Percentiles rank a stretch among this genome's conserved stretches.
Conservation (phyloP, 2,113 vertebrate species). For the Microtus ochrogaster region DNA sequence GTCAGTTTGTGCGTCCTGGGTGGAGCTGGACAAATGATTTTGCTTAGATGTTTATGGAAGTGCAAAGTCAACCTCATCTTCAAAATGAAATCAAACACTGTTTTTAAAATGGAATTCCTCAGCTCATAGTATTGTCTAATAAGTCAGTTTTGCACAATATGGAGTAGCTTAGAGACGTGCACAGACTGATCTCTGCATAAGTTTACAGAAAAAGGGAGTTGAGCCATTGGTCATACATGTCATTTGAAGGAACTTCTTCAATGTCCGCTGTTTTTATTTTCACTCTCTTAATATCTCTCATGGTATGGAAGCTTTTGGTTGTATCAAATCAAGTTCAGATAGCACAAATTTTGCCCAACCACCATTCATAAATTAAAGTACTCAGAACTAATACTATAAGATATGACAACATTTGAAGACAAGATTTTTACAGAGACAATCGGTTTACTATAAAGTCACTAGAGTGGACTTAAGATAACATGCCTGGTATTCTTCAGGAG, state of each 20-base stretch:
- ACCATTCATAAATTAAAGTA: not conserved
- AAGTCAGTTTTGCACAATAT: not conserved
- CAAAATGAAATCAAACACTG: not conserved
- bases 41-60: not conserved
- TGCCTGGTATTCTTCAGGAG: not conserved
- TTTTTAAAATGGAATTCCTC: not conserved
- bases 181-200: not conserved
- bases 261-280: not conserved
- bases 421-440: not conserved
- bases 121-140: not conserved
- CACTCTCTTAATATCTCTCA: not conserved
- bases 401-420: not conserved
- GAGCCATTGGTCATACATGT: not conserved
- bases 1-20: accelerated
- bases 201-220: not conserved
- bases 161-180: not conserved
- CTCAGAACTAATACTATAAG: not conserved
- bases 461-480: not conserved
- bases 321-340: not conserved
- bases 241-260: not conserved
- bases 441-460: not conserved
- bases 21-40: not conserved
- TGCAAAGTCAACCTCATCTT: not conserved
- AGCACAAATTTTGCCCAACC: not conserved
- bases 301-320: not conserved